Conservation (phyloP, 2,888 invertebrate species). For the Dexiosoma caninum region DNA sequence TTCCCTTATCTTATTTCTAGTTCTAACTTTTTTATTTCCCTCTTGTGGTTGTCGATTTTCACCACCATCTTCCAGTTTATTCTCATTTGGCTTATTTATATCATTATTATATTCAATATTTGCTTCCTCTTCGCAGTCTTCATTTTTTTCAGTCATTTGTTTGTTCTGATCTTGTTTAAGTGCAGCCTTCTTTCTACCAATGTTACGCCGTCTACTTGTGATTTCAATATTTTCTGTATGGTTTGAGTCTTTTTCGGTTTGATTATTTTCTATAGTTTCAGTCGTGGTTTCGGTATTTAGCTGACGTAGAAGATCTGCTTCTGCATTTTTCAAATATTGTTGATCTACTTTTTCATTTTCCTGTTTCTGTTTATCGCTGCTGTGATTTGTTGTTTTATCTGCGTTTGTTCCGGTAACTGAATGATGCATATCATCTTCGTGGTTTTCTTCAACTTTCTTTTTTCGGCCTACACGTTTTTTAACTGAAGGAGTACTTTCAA, state of each 20-base stretch:
- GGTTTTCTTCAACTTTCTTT: slow-evolving; percentile 3
- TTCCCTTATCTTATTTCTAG: slow-evolving; percentile 13
- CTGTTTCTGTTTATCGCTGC: not conserved
- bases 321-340: not conserved
- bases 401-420: not conserved
- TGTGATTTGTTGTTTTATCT: not conserved
- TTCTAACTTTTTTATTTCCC: slow-evolving; percentile 14
- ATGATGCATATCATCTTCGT: not conserved
- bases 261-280: not conserved
- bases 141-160: not conserved
- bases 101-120: not conserved
- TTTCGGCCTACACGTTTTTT: slow-evolving; percentile 12
- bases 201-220: not conserved
- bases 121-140: not conserved
- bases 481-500: not conserved
- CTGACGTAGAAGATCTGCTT: not conserved
- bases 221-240: not conserved
- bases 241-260: not conserved
- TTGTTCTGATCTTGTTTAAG: not conserved
- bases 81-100: not conserved
- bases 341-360: not conserved
- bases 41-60: slow-evolving; percentile 14
- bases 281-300: not conserved
- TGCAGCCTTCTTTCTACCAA: not conserved
- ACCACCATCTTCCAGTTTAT: not conserved